Percentiles rank a stretch among this genome's conserved stretches.
These are phyloP conservation scores for Drosophila flavopinicola DNA, from an alignment of 2,888 invertebrate genomes.

Conservation along the genomic window DNA sequence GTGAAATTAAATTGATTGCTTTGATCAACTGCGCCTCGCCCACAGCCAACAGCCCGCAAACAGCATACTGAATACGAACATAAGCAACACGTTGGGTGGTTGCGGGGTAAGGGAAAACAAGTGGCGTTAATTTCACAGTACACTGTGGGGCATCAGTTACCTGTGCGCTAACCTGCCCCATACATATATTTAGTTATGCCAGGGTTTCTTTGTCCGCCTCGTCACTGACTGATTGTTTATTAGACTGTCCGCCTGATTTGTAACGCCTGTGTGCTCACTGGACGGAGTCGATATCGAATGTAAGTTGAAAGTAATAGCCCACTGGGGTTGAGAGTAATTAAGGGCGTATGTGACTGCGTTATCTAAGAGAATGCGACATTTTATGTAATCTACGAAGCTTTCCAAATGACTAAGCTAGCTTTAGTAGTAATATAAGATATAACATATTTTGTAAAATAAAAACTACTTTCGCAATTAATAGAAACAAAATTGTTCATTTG, in stretches of 20 bases:
- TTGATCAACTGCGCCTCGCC: constrained; percentile 63
- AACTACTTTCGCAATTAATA: no score
- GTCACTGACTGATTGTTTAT: constrained; percentile 69
- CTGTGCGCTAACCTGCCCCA: constrained; percentile 6
- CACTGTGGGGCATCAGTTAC: constrained; percentile 14
- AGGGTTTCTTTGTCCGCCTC: constrained; percentile 21
- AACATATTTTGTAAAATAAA: no score
- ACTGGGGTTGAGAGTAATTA: constrained; percentile 11
- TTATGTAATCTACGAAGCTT: background rate
- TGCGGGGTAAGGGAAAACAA: background rate
- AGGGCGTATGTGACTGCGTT: background rate
- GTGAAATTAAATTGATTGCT: constrained; percentile 79
- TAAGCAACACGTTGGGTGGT: constrained; percentile 45
- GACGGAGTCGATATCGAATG: background rate
- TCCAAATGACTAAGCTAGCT: background rate
- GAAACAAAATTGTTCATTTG: no score
- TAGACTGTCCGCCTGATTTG: constrained; percentile 55
- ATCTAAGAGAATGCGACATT: background rate
- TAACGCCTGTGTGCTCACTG: constrained; percentile 21
- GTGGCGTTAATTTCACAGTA: constrained; percentile 16
- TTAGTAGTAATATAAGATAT: no score
- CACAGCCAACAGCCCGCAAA: constrained; percentile 27
- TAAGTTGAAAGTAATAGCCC: constrained; percentile 13
- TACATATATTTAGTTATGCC: constrained; percentile 47
- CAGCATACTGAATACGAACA: constrained; percentile 1